A percentile compares a stretch with the other conserved stretches of the same genome.
Conservation (phyloP, 2,113 vertebrate species). For the Etheostoma spectabile region DNA sequence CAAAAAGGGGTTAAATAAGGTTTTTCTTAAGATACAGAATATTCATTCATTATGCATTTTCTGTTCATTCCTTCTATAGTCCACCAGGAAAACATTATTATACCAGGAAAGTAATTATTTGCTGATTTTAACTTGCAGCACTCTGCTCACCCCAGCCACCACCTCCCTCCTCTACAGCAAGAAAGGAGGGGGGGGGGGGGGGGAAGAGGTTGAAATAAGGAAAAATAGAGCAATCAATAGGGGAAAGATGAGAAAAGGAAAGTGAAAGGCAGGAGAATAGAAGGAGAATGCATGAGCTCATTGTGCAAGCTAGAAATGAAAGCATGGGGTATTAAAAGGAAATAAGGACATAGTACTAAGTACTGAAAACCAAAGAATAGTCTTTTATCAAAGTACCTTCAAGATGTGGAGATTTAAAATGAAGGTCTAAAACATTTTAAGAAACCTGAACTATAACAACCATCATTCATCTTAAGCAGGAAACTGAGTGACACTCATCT, state of each 20-base stretch:
- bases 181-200: not conserved
- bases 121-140: slow-evolving; percentile 46
- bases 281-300: slow-evolving; percentile 44
- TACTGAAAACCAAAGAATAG: slow-evolving; percentile 35
- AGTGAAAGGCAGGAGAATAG: slow-evolving; percentile 19
- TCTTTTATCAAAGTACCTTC: slow-evolving; percentile 47
- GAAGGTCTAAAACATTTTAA: slow-evolving; percentile 57
- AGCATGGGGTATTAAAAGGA: slow-evolving; percentile 15
- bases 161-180: slow-evolving; percentile 45
- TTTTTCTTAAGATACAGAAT: slow-evolving; percentile 93
- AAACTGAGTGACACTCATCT: slow-evolving; percentile 33
- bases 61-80: slow-evolving; percentile 82
- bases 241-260: slow-evolving; percentile 51
- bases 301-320: slow-evolving; percentile 56
- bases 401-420: slow-evolving; percentile 56
- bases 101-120: slow-evolving; percentile 65
- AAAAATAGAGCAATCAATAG: slow-evolving; percentile 63
- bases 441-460: slow-evolving; percentile 66
- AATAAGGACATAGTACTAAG: slow-evolving; percentile 44
- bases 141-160: slow-evolving; percentile 25
- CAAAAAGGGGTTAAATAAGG: slow-evolving; percentile 95
- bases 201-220: slow-evolving; percentile 27
- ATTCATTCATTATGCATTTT: slow-evolving; percentile 83
- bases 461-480: slow-evolving; percentile 38
- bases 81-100: slow-evolving; percentile 86